These are phyloP conservation scores for Seriola quinqueradiata DNA, from an alignment of 2,113 vertebrate species.

Conservation along the genomic window DNA sequence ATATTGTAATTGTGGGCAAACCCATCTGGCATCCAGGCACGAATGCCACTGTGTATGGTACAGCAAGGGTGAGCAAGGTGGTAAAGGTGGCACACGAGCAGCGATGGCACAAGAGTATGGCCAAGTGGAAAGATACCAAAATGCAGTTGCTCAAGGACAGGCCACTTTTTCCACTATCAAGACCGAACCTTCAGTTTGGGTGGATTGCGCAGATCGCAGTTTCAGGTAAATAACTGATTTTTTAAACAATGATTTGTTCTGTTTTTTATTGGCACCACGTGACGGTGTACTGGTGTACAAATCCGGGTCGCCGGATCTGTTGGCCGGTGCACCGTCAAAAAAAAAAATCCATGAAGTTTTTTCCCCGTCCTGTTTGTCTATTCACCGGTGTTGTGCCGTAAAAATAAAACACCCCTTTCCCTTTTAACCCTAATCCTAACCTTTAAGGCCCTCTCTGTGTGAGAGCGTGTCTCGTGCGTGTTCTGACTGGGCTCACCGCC, in stretches of 20 bases:
- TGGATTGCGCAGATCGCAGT: conserved; percentile 63
- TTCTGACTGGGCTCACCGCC: too few relatives aligned
- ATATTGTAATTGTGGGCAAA: conserved; percentile 68
- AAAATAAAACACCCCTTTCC: too few relatives aligned
- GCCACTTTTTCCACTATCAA: conserved; percentile 64
- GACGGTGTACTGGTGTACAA: too few relatives aligned
- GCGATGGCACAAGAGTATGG: conserved; percentile 58
- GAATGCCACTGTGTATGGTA: conserved; percentile 70
- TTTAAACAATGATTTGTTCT: background rate
- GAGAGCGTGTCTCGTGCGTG: too few relatives aligned
- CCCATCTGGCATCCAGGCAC: conserved; percentile 29
- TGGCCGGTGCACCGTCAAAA: too few relatives aligned
- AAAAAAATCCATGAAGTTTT: too few relatives aligned
- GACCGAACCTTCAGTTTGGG: conserved; percentile 68
- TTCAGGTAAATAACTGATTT: conserved; percentile 69
- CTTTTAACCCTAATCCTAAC: too few relatives aligned
- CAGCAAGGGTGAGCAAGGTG: conserved; percentile 38
- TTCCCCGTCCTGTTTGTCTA: too few relatives aligned
- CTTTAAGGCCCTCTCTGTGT: too few relatives aligned
- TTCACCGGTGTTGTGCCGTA: too few relatives aligned
- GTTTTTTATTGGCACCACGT: background rate
- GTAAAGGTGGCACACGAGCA: conserved; percentile 33
- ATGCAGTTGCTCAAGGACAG: conserved; percentile 53
- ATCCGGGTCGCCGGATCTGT: too few relatives aligned
- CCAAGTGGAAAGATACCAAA: conserved; percentile 77